Conservation (phyloP, 2,888 invertebrate species). For the Stenotaenia linearis region DNA sequence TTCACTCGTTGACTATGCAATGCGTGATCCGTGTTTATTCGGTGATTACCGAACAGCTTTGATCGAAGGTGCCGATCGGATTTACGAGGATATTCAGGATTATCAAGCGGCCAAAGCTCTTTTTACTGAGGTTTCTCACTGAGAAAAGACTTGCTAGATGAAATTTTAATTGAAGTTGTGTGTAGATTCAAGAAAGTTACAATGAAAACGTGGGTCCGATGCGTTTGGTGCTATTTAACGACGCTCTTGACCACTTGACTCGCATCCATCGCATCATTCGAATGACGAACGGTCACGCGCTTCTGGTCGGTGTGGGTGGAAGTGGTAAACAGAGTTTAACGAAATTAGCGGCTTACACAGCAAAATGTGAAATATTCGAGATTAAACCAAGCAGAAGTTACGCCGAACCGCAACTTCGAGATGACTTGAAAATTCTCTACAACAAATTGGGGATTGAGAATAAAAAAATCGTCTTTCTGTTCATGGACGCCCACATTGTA, state of each 20-base stretch:
- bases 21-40: constrained; percentile 76
- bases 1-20: constrained; percentile 57
- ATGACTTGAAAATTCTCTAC: constrained; percentile 77
- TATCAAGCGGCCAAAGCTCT: constrained; percentile 81
- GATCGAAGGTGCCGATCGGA: constrained; percentile 69
- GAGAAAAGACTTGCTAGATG: not conserved
- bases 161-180: not conserved
- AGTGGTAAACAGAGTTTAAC: constrained; percentile 81
- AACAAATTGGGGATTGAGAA: constrained; percentile 69
- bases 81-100: constrained; percentile 83
- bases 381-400: constrained; percentile 80
- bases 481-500: constrained; percentile 69
- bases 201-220: constrained; percentile 66
- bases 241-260: constrained; percentile 84
- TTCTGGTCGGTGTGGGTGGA: constrained; percentile 83
- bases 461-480: constrained; percentile 73
- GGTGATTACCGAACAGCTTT: constrained; percentile 84
- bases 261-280: constrained; percentile 77
- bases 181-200: constrained; percentile 74
- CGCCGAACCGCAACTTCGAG: constrained; percentile 72
- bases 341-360: constrained; percentile 73
- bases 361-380: constrained; percentile 74
- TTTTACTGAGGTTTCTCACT: constrained; percentile 66
- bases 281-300: constrained; percentile 73
- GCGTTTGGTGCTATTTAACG: constrained; percentile 81